These are phyloP conservation scores for Tetragonula carbonaria DNA, from an alignment of 2,888 invertebrate genomes.

Conservation along the genomic window DNA sequence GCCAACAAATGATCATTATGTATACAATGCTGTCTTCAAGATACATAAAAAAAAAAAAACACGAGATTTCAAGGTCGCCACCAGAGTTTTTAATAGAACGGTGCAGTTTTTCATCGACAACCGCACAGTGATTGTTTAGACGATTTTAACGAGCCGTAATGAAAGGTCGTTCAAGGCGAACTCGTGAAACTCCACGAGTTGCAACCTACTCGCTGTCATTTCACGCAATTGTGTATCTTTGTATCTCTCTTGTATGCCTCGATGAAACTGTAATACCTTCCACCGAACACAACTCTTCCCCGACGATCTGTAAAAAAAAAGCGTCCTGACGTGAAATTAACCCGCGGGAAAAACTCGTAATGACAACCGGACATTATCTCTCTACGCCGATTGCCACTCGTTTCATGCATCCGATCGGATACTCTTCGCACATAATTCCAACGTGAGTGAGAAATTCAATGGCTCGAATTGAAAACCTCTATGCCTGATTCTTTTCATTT, in stretches of 20 bases:
- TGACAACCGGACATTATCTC: conserved; percentile 2
- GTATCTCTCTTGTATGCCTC: background rate
- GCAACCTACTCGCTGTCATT: background rate
- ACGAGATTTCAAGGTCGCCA: background rate
- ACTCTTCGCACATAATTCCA: background rate
- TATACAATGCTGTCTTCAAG: too few species aligned
- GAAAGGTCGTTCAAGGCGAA: conserved; percentile 23
- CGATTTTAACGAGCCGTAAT: conserved; percentile 4
- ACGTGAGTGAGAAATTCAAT: too few species aligned
- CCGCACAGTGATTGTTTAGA: conserved; percentile 3
- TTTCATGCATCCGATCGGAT: background rate
- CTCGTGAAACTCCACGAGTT: background rate
- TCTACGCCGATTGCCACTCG: background rate
- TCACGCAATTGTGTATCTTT: background rate
- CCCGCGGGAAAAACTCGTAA: background rate
- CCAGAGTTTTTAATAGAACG: background rate
- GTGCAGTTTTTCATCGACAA: background rate
- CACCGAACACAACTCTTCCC: too few species aligned
- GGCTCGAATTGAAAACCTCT: background rate
- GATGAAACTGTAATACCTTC: too few species aligned
- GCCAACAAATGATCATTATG: too few species aligned
- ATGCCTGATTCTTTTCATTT: background rate
- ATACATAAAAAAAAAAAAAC: background rate
- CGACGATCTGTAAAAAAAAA: background rate
- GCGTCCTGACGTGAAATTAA: background rate